Evolutionary conservation across 2,113 vertebrate genomes (phyloP).

Genomic region (Elephas maximus): DNA sequence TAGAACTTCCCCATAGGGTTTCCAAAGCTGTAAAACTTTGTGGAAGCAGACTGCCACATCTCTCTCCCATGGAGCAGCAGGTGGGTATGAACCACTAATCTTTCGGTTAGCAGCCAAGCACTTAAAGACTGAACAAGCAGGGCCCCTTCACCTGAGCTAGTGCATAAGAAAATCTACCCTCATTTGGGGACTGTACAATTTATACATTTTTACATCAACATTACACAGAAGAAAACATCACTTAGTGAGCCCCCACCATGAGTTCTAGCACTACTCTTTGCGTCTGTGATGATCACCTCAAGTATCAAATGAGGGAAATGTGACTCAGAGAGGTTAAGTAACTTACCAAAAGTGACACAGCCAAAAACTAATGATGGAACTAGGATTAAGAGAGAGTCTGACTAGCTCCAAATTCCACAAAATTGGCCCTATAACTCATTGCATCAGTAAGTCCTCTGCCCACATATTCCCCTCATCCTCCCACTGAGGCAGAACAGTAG

Average conservation of each 20-base stretch:
- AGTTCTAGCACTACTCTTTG: background rate
- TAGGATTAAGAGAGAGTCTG: background rate
- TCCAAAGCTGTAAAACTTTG: background rate
- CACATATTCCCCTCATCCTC: fast-evolving
- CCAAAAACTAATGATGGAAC: background rate
- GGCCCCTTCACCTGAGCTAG: background rate
- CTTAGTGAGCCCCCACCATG: background rate
- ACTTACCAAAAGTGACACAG: background rate
- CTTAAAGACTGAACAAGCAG: background rate
- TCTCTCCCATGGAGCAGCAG: background rate
- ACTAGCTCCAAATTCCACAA: background rate
- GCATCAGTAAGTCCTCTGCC: background rate
- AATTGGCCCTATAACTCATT: background rate
- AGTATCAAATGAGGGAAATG: background rate
- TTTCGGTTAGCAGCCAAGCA: background rate
- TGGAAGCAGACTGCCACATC: background rate
- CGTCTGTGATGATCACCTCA: background rate
- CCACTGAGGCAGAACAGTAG: background rate
- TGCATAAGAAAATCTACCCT: background rate
- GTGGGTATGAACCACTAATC: background rate
- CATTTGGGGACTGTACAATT: background rate
- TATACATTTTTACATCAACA: background rate
- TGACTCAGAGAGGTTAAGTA: slow-evolving; percentile 38
- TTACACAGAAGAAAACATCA: background rate
- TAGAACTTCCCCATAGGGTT: background rate